phyloP scores from a whole-genome alignment of 1,140 invertebrate genomes.

The Drosophila nikananu region DNA sequence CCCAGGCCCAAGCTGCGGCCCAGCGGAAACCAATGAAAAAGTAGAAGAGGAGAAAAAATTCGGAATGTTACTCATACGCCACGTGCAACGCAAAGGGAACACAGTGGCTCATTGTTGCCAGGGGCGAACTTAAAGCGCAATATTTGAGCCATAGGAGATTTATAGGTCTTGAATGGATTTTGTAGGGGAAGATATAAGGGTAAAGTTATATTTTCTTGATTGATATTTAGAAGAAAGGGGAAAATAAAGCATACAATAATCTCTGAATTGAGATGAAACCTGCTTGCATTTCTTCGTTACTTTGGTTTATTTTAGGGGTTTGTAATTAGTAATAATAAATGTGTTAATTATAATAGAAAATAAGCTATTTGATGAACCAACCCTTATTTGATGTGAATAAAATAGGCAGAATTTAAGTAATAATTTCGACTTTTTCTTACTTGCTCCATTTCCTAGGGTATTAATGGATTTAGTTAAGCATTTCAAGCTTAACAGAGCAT shows the following conservation, averaged over 20 bases:
- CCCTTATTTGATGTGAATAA: not conserved
- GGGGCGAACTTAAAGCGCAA: not conserved
- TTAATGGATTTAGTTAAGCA: conserved; percentile 11
- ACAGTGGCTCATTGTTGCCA: conserved; percentile 18
- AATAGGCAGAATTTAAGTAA: not conserved
- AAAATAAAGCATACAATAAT: too few relatives aligned
- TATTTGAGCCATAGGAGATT: not conserved
- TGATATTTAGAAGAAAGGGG: too few relatives aligned
- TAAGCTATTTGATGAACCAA: not conserved
- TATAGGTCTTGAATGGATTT: not conserved
- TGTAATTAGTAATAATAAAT: too few relatives aligned
- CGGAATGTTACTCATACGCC: conserved; percentile 75
- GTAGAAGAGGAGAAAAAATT: conserved; percentile 42
- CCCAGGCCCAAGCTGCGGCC: conserved; percentile 43
- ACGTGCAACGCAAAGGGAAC: conserved; percentile 62
- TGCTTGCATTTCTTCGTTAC: too few relatives aligned
- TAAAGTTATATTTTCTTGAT: too few relatives aligned
- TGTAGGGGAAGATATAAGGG: too few relatives aligned
- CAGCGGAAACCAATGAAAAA: conserved; percentile 41
- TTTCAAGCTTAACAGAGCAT: not conserved
- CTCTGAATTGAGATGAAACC: too few relatives aligned
- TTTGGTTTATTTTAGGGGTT: too few relatives aligned
- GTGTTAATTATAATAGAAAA: too few relatives aligned
- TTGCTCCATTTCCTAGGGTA: not conserved
- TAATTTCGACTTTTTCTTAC: too few relatives aligned